Evolutionary conservation across 2,888 invertebrate species (phyloP).

Genomic region (Lepidochitona cinerea): DNA sequence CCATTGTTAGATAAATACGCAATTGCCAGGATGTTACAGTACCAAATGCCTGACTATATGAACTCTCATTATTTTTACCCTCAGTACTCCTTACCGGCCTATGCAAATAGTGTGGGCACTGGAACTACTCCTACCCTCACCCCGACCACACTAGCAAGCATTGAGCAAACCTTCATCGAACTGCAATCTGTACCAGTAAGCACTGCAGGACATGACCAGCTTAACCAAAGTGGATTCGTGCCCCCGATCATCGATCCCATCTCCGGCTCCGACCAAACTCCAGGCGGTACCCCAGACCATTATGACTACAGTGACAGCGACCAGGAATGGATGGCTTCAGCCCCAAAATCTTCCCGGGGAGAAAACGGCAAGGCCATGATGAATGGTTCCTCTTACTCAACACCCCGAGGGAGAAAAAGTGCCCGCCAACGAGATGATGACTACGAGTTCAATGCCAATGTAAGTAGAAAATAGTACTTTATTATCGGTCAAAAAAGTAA

Average conservation of each 20-base stretch:
- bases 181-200: slow-evolving; percentile 79
- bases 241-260: slow-evolving; percentile 77
- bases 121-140: slow-evolving; percentile 94
- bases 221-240: slow-evolving; percentile 89
- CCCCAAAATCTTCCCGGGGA: background rate
- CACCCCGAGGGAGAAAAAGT: background rate
- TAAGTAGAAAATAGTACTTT: background rate
- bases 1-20: too few relatives aligned
- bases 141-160: slow-evolving; percentile 90
- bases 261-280: slow-evolving; percentile 38
- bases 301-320: slow-evolving; percentile 3
- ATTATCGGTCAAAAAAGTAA: background rate
- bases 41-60: background rate
- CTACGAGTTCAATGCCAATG: background rate
- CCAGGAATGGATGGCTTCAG: background rate
- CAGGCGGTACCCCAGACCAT: background rate
- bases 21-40: background rate
- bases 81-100: slow-evolving; percentile 57
- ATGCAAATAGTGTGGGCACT: slow-evolving; percentile 82
- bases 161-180: slow-evolving; percentile 93
- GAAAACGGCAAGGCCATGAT: background rate
- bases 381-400: background rate
- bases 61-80: background rate
- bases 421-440: background rate
- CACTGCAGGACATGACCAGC: slow-evolving; percentile 45